phyloP scores from a whole-genome alignment of 2,888 invertebrate genomes.

The Eupithecia insigniata region DNA sequence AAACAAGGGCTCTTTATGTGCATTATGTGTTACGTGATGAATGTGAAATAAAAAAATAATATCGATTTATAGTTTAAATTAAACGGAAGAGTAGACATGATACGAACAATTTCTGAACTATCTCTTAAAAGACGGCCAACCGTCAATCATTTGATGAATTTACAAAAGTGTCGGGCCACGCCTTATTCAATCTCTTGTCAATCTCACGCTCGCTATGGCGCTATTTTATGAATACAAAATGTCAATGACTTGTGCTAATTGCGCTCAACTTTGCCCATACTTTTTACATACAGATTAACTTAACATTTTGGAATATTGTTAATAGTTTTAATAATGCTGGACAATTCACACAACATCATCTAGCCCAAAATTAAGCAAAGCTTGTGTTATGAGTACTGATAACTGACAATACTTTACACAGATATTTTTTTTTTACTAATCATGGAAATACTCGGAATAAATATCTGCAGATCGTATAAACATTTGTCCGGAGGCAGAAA shows the following conservation, averaged over 20 bases:
- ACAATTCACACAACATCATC: too few species aligned
- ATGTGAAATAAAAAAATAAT: background rate
- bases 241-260: slow-evolving; percentile 6
- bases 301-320: background rate
- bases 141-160: slow-evolving; percentile 16
- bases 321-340: too few species aligned
- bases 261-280: background rate
- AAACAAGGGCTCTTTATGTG: background rate
- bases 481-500: too few species aligned
- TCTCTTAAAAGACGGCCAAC: background rate
- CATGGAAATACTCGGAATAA: too few species aligned
- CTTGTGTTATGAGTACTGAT: too few species aligned
- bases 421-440: too few species aligned
- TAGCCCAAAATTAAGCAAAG: too few species aligned
- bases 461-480: too few species aligned
- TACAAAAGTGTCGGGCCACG: slow-evolving; percentile 1
- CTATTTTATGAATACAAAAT: slow-evolving; percentile 16
- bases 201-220: slow-evolving; percentile 3
- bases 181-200: slow-evolving; percentile 9
- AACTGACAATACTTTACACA: too few species aligned
- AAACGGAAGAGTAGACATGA: background rate
- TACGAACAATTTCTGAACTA: background rate
- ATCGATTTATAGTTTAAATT: background rate
- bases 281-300: background rate
- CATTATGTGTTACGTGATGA: background rate